Base-by-base conservation (phyloP, 2,888 invertebrate genomes). In the Melanostoma mellinum region DNA sequence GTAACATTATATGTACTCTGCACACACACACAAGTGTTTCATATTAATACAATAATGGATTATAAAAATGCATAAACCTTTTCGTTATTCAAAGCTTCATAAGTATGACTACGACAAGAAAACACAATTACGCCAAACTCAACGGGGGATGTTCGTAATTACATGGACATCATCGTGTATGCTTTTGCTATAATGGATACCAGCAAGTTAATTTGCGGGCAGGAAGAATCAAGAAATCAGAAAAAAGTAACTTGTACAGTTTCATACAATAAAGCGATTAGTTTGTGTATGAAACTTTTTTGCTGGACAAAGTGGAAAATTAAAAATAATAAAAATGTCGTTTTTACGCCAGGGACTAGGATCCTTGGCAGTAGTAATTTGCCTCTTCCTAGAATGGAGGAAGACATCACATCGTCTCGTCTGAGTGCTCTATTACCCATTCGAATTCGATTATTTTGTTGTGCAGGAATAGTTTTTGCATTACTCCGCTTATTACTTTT, bases 121-220 rank as follows among this genome's bases (percentile, higher is more conserved):
- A 77, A 77, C 50, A 71, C 56, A 71, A 77, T 77, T 77, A 77
- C 58, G 56, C n/a, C n/a, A 48, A 58, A 58, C 71, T 60, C 61
- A 53, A 42, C 46, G 52, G 61, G 20, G 61, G 35, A 69, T 52
- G 56, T 42, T 56, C 48, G 33, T 74, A 67, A 48, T 61, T 48
- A 56, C 46, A 73, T 58, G n/a, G 8, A 52, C 6, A 10, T 53
- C 35, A 52, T 46, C 38, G 10, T 40, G 10, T 38, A 55, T 52
- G 40, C 40, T 60, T 61, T 40, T 44, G 40, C 4, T 33, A 53
- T 55, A 69, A 6, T 50, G 9, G 20, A 44, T 71, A 53, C 48
- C 55, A 44, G 58, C 20, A 20, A 20, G 67, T 52, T 67, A 68
- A 75, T 68, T 75, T 67, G 50, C 52, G n/a, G 44, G 32, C 50